These are phyloP conservation scores for Asteroscopus sphinx DNA, from an alignment of 2,888 invertebrate species.

Conservation along the genomic window DNA sequence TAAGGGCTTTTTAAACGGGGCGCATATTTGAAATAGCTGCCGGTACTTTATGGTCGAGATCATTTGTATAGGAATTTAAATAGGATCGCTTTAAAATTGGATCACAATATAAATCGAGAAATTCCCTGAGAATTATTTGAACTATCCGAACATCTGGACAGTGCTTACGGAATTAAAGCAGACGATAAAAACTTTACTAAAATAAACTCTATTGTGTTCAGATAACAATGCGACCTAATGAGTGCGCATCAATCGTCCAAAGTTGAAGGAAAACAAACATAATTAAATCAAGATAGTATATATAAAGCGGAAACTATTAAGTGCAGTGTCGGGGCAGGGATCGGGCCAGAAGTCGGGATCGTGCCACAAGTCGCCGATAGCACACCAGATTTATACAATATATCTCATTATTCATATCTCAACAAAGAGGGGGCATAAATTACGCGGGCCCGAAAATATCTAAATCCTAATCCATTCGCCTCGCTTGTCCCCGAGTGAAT, in stretches of 20 bases:
- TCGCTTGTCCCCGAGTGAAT: constrained; percentile 87
- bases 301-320: constrained; percentile 71
- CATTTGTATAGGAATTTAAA: constrained; percentile 85
- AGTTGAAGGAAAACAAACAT: constrained; percentile 60
- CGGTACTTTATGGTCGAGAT: constrained; percentile 82
- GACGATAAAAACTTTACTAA: constrained; percentile 54
- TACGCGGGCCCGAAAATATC: constrained; percentile 87
- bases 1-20: constrained; percentile 87
- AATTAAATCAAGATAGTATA: constrained; percentile 63
- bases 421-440: constrained; percentile 87
- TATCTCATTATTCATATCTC: constrained; percentile 87
- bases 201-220: constrained; percentile 56
- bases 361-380: constrained; percentile 68
- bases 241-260: constrained; percentile 57
- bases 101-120: constrained; percentile 72
- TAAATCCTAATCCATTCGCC: constrained; percentile 89
- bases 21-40: constrained; percentile 85
- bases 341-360: constrained; percentile 56
- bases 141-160: constrained; percentile 60
- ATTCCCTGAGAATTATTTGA: constrained; percentile 61
- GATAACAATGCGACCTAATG: constrained; percentile 57
- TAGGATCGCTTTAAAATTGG: constrained; percentile 76
- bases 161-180: constrained; percentile 46
- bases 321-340: constrained; percentile 56
- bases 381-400: constrained; percentile 74